Evolutionary conservation across 2,113 vertebrate species (phyloP), one percentile per base, ranked within the genome.

Genomic region (Manacus vitellinus): DNA sequence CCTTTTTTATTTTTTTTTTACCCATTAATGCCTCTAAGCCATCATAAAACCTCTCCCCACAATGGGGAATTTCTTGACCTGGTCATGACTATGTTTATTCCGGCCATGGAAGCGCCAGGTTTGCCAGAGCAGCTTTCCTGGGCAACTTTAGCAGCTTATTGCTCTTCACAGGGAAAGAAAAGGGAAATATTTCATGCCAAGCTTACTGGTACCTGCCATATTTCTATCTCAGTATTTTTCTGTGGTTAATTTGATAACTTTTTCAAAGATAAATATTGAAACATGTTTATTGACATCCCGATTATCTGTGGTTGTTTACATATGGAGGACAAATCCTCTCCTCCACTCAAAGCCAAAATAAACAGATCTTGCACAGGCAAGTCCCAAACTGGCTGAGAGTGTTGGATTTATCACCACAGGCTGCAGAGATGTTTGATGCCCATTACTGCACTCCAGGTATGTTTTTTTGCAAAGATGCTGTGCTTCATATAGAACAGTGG

Each of bases 251-350:
- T 43, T 72, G 49, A 79, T 73, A 81, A 39, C 58, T 81, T 88
- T 92, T 85, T 51, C 58, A 86, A 81, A 82, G 52, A 49, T 39
- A 94, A 80, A 65, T 87, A 91, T 28, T 72, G 61, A 78, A 90
- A 88, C 17, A 37, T 4, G 4, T 68, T 70, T 58, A 84, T 66
- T 78, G 91, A 89, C 76, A 94, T 78, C 66, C 56, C 56, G 61
- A 30, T 91, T 94, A 67, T 86, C 86, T 75, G 61, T 66, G 83
- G 41, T 75, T 94, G 91, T 93, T 96, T 91, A 92, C 66, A 67
- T 10, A 73, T 0, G 17, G 41, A 86, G 83, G 83, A 89, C 68
- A 94, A 95, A 96, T 92, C n/a, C 11, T 80, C 51, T 88, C 44
- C 65, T 72, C n/a, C 55, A 56, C 56, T 44, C 4, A 5, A 68